phyloP scores from a whole-genome alignment of 2,113 vertebrate species.

The Poecilia latipinna region DNA sequence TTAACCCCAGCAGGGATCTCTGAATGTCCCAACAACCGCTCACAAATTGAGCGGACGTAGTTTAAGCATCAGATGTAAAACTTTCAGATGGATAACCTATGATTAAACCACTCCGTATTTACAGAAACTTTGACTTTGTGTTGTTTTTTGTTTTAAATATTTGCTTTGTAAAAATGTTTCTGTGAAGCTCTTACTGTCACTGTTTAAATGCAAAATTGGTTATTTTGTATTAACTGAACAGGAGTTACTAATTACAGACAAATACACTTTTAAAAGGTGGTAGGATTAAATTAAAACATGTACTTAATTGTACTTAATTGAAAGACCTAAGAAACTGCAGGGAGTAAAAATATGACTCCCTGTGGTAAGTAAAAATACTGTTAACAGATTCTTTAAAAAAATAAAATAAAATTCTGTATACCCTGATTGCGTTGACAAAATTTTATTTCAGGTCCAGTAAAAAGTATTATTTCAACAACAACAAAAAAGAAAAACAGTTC shows the following conservation, averaged over 20 bases:
- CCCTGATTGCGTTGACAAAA: neutral
- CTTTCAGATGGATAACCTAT: neutral
- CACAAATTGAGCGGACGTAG: neutral
- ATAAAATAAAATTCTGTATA: no score
- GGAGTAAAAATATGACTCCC: neutral
- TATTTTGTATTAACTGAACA: neutral
- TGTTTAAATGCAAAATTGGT: neutral
- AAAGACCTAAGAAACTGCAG: neutral
- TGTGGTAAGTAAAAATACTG: neutral
- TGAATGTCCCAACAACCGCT: neutral
- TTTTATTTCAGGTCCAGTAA: neutral
- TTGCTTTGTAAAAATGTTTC: no score
- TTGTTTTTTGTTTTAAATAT: no score
- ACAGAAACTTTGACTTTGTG: no score
- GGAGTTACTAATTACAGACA: neutral
- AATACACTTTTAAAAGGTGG: no score
- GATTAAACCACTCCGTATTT: slow-evolving; percentile 1
- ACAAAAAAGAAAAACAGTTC: no score
- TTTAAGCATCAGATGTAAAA: neutral
- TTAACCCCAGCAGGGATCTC: neutral
- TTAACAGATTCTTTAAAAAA: neutral
- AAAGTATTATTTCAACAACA: neutral
- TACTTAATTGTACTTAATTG: neutral
- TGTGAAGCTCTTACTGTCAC: neutral
- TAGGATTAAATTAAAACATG: neutral